Base-by-base conservation (phyloP, 2,888 invertebrate species). In the Dolomedes plantarius region DNA sequence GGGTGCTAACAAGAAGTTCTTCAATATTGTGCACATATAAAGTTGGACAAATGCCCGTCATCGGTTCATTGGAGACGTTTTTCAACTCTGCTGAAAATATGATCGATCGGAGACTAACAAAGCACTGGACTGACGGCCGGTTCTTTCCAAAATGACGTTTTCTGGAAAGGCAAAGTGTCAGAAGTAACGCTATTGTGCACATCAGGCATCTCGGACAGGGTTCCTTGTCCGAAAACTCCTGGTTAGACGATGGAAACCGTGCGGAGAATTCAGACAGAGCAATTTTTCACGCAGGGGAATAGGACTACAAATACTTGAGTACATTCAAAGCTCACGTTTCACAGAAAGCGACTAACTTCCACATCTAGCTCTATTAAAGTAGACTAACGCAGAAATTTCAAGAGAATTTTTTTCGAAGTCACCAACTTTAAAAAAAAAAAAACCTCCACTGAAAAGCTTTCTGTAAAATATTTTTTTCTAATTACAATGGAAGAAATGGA, bases 51-150 rank as follows among this genome's bases (percentile, higher is more conserved):
- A 80, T 73, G 46, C 27, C 41, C 41, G 13, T 46, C 7, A 65
- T 41, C 82, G 75, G 75, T 76, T 75, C 46, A 32, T 32, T 76
- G 69, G 31, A 39, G 41, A 76, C 41, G 41, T 76, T 71, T 80
- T 62, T 31, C 68, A 41, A 74, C 19, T 32, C 39, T 65, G 64
- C 62, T 62, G 9, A 62, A 75, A 56, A 27, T 62, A 62, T 82
- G 82, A 82, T 82, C 32, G 75, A 82, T 82, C 23, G 31, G 71
- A 65, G 28, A 5, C 7, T 62, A 32, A 82, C 76, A 82, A 82
- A 65, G 32, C n/a, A 13, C 23, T 39, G 28, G 56, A 75, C 64
- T 82, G 71, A 65, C 69, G 39, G 75, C 36, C 46, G 46, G 41
- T 71, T 32, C 82, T 64, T 82, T 82, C 75, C 39, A 69, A 69